Percentiles rank a stretch among this genome's conserved stretches.
These are phyloP conservation scores for Drosophila athabasca DNA, from an alignment of 1,140 invertebrate genomes.

Conservation along the genomic window DNA sequence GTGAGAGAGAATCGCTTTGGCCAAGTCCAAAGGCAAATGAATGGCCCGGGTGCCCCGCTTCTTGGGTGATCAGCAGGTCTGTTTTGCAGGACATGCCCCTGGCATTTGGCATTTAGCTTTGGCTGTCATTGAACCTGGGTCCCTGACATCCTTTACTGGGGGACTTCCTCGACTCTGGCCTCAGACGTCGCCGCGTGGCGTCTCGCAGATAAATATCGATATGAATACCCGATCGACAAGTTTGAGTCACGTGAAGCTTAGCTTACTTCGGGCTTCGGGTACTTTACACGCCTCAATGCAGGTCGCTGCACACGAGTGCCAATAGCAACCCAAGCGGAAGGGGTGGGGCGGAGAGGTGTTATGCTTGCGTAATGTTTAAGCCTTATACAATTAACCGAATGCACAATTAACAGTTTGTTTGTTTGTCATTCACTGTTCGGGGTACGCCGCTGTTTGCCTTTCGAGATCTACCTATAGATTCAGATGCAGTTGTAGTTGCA, in stretches of 20 bases:
- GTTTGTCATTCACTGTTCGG: conserved; percentile 63
- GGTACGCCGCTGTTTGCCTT: conserved; percentile 27
- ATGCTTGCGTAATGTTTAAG: conserved; percentile 41
- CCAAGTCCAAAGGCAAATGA: too few species aligned
- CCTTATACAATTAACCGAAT: conserved; percentile 60
- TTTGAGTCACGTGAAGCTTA: conserved; percentile 69
- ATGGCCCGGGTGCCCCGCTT: too few species aligned
- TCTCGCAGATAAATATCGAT: conserved; percentile 37
- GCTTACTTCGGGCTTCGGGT: conserved; percentile 44
- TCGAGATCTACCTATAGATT: conserved; percentile 15
- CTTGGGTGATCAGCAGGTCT: background rate
- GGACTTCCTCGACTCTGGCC: conserved; percentile 53
- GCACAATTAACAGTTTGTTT: conserved; percentile 57
- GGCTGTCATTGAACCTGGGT: conserved; percentile 62
- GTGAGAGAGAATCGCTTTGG: conserved; percentile 34
- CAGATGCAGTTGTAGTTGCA: conserved; percentile 8
- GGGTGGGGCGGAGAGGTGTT: conserved; percentile 11
- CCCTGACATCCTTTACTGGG: conserved; percentile 59
- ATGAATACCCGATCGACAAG: conserved; percentile 21
- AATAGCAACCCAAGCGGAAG: background rate
- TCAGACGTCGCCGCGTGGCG: conserved; percentile 12
- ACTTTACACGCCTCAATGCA: conserved; percentile 76
- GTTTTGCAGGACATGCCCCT: background rate
- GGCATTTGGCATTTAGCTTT: background rate
- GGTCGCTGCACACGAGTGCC: conserved; percentile 43